phyloP scores from a whole-genome alignment of 2,113 vertebrate genomes.

The Ascaphus truei region DNA sequence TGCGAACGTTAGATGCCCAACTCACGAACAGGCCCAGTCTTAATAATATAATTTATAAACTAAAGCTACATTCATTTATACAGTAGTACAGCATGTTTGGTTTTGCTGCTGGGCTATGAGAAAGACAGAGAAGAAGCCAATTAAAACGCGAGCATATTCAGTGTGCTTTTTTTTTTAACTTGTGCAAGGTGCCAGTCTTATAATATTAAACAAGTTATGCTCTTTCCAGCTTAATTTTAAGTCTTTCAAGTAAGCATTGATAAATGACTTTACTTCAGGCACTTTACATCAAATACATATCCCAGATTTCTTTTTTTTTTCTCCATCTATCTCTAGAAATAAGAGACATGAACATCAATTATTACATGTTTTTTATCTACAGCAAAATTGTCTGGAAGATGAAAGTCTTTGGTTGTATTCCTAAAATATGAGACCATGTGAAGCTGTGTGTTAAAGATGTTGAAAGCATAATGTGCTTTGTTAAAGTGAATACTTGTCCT shows the following conservation, averaged over 20 bases:
- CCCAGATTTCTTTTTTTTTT: neutral
- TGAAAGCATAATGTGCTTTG: neutral
- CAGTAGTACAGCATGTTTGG: too few species aligned
- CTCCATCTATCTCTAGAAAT: neutral
- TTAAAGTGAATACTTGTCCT: neutral
- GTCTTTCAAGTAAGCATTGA: conserved; percentile 32
- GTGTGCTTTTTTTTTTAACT: conserved; percentile 8
- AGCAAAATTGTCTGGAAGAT: conserved; percentile 26
- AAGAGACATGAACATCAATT: conserved; percentile 16
- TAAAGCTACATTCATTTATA: too few species aligned
- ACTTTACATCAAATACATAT: conserved; percentile 31
- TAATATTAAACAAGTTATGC: conserved; percentile 11
- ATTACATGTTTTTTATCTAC: neutral
- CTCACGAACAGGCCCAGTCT: too few species aligned
- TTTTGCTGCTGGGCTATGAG: too few species aligned
- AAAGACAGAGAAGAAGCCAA: conserved; percentile 20
- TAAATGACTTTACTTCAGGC: conserved; percentile 24
- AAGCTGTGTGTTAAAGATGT: neutral
- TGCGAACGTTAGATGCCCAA: too few species aligned
- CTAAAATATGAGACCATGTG: neutral
- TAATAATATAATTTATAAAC: too few species aligned
- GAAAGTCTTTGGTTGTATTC: conserved; percentile 10
- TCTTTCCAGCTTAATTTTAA: conserved; percentile 17
- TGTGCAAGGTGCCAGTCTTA: neutral
- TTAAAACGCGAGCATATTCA: conserved; percentile 11